phyloP scores from a whole-genome alignment of 2,797 vertebrate species.

The Amblyopsis hoosieri region DNA sequence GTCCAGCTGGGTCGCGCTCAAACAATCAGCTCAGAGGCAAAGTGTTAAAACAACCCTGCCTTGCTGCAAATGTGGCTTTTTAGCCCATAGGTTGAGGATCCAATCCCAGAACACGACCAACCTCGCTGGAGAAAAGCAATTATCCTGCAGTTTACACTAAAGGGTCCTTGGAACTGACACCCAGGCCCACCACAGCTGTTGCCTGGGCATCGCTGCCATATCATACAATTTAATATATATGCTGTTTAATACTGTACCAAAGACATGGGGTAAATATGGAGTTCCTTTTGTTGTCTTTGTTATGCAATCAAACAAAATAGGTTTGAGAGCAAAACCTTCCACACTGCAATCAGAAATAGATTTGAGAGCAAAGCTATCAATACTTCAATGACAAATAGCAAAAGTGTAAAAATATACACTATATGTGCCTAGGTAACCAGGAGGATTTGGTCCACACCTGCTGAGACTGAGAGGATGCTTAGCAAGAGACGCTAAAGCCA shows the following conservation, averaged over 20 bases:
- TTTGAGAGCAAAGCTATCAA: too few species aligned
- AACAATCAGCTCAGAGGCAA: slow-evolving; percentile 60
- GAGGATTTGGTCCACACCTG: too few species aligned
- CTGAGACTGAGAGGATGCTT: too few species aligned
- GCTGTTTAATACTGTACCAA: slow-evolving; percentile 41
- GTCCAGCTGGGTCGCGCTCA: slow-evolving; percentile 32
- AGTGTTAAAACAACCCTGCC: slow-evolving; percentile 54
- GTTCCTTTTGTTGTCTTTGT: too few species aligned
- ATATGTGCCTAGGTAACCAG: too few species aligned
- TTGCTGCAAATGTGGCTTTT: slow-evolving; percentile 47
- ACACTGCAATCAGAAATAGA: too few species aligned
- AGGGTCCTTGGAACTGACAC: slow-evolving; percentile 8
- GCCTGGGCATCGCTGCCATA: slow-evolving; percentile 7
- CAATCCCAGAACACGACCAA: slow-evolving; percentile 63
- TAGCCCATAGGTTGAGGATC: slow-evolving; percentile 51
- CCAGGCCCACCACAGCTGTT: slow-evolving; percentile 34
- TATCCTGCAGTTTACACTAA: slow-evolving; percentile 56
- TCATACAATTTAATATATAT: slow-evolving; percentile 45
- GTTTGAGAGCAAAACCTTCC: too few species aligned
- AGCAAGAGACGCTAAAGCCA: too few species aligned
- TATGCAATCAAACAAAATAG: too few species aligned
- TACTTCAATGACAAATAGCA: neutral
- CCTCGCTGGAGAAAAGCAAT: slow-evolving; percentile 62
- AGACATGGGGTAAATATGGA: slow-evolving; percentile 9
- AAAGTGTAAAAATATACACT: neutral